Conservation (phyloP, 2,888 invertebrate genomes). For the Temnothorax rugatulus region DNA sequence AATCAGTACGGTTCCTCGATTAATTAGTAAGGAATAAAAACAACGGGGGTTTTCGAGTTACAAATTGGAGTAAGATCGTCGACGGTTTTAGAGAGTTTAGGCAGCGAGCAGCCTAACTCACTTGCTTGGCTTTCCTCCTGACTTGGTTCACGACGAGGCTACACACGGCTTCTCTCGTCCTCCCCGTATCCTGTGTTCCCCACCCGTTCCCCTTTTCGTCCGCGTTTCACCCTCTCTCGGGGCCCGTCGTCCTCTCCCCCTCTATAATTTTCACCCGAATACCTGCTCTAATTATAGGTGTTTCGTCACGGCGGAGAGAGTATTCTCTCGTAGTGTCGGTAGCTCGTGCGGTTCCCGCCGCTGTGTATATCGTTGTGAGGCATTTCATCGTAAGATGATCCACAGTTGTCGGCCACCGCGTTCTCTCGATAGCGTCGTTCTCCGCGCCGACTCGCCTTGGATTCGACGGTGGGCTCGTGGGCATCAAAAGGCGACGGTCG, state of each 20-base stretch:
- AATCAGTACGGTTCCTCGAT: not conserved
- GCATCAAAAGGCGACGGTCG: not conserved
- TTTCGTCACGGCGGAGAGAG: conserved; percentile 71
- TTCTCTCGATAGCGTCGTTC: not conserved
- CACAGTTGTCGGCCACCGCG: not conserved
- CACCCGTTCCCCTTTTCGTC: not conserved
- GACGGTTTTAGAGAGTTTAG: conserved; percentile 58
- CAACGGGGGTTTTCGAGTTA: not conserved
- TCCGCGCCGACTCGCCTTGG: conserved; percentile 1
- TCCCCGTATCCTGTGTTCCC: conserved; percentile 43
- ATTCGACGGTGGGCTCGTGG: not conserved
- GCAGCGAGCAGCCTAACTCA: conserved; percentile 59
- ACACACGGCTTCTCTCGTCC: conserved; percentile 43
- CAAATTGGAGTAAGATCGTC: not conserved
- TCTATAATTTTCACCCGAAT: conserved; percentile 81
- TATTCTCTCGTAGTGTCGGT: conserved; percentile 61
- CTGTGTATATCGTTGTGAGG: conserved; percentile 37
- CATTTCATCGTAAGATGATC: conserved; percentile 57
- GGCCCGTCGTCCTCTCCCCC: conserved; percentile 68
- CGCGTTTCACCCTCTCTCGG: conserved; percentile 56
- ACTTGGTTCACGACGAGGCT: conserved; percentile 45
- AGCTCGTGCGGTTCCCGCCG: conserved; percentile 52
- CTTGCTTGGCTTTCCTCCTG: conserved; percentile 58
- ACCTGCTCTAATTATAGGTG: conserved; percentile 84
- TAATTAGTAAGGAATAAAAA: conserved; percentile 12